Conservation (phyloP, 2,888 invertebrate genomes). For the Liposcelis brunnea region DNA sequence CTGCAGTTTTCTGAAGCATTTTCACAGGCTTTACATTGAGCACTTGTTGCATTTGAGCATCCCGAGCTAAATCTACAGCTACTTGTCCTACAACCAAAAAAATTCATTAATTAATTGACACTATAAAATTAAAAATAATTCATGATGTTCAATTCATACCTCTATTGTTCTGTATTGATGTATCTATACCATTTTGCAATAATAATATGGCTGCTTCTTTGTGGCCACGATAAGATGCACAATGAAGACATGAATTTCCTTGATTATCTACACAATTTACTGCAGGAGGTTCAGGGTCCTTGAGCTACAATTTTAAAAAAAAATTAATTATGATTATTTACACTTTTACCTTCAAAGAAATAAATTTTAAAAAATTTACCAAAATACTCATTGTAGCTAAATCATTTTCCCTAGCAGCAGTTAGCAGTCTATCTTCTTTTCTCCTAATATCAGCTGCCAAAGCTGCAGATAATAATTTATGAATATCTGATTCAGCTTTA, state of each 20-base stretch:
- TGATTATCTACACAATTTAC: constrained; percentile 44
- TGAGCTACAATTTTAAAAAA: constrained; percentile 37
- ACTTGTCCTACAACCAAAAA: constrained; percentile 33
- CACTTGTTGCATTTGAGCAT: constrained; percentile 43
- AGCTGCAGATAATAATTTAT: constrained; percentile 39
- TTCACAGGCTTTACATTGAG: constrained; percentile 43
- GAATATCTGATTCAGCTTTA: constrained; percentile 34
- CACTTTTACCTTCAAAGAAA: neutral
- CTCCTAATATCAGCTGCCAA: constrained; percentile 37
- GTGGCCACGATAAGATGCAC: constrained; percentile 45
- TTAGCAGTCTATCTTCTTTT: constrained; percentile 35
- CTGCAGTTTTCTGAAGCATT: constrained; percentile 37
- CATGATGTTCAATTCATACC: constrained; percentile 27
- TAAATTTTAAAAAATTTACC: constrained; percentile 25
- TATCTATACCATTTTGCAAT: constrained; percentile 47
- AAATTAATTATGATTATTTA: constrained; percentile 10
- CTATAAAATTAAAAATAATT: neutral
- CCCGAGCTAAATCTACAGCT: constrained; percentile 41
- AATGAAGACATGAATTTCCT: constrained; percentile 48
- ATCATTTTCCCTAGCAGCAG: constrained; percentile 42
- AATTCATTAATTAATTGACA: neutral
- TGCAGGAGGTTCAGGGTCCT: constrained; percentile 35
- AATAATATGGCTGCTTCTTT: constrained; percentile 42
- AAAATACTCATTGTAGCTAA: constrained; percentile 35
- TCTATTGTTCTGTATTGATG: constrained; percentile 38